phyloP scores from a whole-genome alignment of 2,888 invertebrate species.

The Syritta pipiens region DNA sequence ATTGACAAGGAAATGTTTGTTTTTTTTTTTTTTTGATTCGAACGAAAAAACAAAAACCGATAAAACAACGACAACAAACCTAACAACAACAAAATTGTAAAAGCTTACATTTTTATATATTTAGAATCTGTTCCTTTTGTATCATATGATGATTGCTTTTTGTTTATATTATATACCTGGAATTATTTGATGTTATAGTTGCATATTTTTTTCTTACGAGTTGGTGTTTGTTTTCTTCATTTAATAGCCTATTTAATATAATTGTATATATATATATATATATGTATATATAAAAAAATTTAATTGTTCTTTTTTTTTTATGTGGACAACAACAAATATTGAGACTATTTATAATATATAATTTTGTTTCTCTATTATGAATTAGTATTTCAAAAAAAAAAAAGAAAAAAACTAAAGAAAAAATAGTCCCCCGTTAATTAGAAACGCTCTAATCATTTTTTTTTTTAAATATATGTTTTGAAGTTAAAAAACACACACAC shows the following conservation, averaged over 20 bases:
- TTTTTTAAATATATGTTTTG: not conserved
- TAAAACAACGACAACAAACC: not conserved
- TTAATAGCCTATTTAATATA: conserved; percentile 18
- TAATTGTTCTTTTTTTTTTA: not conserved
- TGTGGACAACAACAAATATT: conserved; percentile 24
- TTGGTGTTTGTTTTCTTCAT: conserved; percentile 29
- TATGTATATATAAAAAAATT: not conserved
- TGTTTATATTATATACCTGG: conserved; percentile 17
- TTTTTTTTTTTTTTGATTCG: not conserved
- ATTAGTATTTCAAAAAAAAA: not conserved
- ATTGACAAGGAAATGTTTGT: conserved; percentile 14
- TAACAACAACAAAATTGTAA: conserved; percentile 18
- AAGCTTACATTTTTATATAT: conserved; percentile 8
- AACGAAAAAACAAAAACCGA: not conserved
- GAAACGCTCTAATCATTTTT: not conserved
- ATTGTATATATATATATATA: conserved; percentile 16
- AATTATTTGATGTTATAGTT: conserved; percentile 32
- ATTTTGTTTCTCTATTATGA: not conserved
- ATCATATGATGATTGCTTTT: conserved; percentile 46
- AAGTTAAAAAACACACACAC: not conserved
- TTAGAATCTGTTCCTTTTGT: conserved; percentile 30
- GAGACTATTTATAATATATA: not conserved
- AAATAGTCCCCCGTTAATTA: not conserved
- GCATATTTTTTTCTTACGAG: conserved; percentile 10
- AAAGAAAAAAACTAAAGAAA: not conserved